Evolutionary conservation across 2,888 invertebrate species (phyloP), one percentile per base, ranked within the genome.

Genomic region (Rotaria macrura): DNA sequence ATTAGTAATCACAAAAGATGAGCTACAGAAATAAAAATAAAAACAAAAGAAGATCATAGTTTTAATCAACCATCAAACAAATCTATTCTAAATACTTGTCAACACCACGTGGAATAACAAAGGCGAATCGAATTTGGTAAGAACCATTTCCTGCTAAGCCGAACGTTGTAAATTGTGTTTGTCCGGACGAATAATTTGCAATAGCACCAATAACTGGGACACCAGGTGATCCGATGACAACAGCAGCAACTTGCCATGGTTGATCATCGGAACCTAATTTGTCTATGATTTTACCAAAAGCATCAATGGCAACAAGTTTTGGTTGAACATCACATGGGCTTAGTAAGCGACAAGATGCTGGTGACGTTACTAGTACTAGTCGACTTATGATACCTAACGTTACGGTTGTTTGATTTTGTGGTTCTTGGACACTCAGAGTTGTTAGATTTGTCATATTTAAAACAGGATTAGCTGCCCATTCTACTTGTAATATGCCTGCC

Each of bases 281-380:
- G 1, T 79, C 3, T 40, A 79, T 79, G 12, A 79, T 9, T 12
- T 43, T 43, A 12, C 79, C 79, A 23, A n/a, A 25, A 14, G 9
- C 25, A 74, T 86, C 86, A 34, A 47, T 40, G 6, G 74, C 74
- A 29, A 55, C 49, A 7, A 86, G 10, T 43, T 74, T 54, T 79
- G 84, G 84, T 57, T 86, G 86, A 83, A 43, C n/a, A 54, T 72
- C 34, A 84, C 86, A 86, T 49, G 84, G 55, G 38, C 57, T 54
- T 57, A 79, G 84, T 84, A 43, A 55, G 23, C 86, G 40, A 29
- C 86, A 86, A 20, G n/a, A 29, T n/a, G 74, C 25, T 20, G 86
- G 74, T 10, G 74, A 29, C 49, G 47, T 84, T 34, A 84, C 34
- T 12, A 86, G 17, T 54, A 14, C 47, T 20, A 86, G 38, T 34